Evolutionary conservation across 1,140 invertebrate genomes (phyloP).

Genomic region (Andricus grossulariae): DNA sequence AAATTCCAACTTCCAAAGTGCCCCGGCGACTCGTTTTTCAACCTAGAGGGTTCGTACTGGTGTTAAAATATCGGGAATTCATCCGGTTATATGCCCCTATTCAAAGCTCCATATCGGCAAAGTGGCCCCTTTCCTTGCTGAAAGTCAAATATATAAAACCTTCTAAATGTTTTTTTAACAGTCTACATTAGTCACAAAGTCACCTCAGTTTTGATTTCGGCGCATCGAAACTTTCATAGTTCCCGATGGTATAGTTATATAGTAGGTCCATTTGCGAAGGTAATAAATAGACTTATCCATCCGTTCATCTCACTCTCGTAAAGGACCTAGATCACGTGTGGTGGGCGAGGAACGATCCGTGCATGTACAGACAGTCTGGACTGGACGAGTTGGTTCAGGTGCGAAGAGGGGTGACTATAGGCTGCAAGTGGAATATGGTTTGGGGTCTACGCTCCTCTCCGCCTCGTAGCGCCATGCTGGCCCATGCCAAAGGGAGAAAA

Average conservation of each 20-base stretch:
- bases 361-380: constrained; percentile 46
- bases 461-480: constrained; percentile 1
- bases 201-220: neutral
- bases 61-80: too few species aligned
- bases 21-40: too few species aligned
- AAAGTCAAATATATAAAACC: too few species aligned
- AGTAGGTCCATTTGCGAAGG: neutral
- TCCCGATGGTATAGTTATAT: neutral
- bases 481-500: constrained; percentile 32
- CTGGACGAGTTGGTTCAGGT: constrained; percentile 45
- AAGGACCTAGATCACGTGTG: constrained; percentile 41
- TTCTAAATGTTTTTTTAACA: too few species aligned
- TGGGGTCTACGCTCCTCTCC: constrained; percentile 31
- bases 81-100: too few species aligned
- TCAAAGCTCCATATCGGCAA: too few species aligned
- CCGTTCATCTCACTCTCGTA: neutral
- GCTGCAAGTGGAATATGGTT: constrained; percentile 43
- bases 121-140: too few species aligned
- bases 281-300: constrained; percentile 44
- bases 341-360: constrained; percentile 34
- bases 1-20: too few species aligned
- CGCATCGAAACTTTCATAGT: neutral
- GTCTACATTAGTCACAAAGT: neutral
- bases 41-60: too few species aligned
- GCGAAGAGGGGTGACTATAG: constrained; percentile 39